phyloP scores from a whole-genome alignment of 2,888 invertebrate species.

The Asteroscopus sphinx region DNA sequence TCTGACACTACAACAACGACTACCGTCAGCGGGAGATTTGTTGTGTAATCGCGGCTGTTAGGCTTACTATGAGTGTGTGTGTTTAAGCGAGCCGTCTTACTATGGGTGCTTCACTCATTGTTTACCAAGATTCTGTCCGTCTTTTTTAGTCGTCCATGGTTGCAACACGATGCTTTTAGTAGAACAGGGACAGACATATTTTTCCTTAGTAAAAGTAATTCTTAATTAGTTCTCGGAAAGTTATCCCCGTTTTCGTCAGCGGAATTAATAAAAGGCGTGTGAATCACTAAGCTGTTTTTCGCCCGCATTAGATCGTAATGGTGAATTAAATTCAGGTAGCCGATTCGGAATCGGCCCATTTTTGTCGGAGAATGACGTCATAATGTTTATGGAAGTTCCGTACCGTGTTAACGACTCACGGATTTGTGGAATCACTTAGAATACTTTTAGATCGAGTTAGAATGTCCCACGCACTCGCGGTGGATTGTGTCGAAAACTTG shows the following conservation, averaged over 20 bases:
- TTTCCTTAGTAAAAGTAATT: slow-evolving; percentile 63
- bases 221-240: slow-evolving; percentile 71
- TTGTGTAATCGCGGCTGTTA: too few relatives aligned
- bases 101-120: too few relatives aligned
- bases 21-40: too few relatives aligned
- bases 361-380: slow-evolving; percentile 31
- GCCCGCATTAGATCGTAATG: slow-evolving; percentile 38
- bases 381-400: slow-evolving; percentile 24
- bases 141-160: too few relatives aligned
- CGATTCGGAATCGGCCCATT: slow-evolving; percentile 24
- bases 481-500: slow-evolving; percentile 6
- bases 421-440: slow-evolving; percentile 44
- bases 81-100: too few relatives aligned
- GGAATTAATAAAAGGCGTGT: slow-evolving; percentile 50
- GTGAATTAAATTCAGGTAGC: slow-evolving; percentile 52
- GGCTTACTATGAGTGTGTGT: too few relatives aligned
- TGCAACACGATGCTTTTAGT: slow-evolving; percentile 65
- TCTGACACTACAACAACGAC: too few relatives aligned
- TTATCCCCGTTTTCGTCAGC: slow-evolving; percentile 47
- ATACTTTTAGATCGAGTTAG: slow-evolving; percentile 27
- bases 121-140: too few relatives aligned
- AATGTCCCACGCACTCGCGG: slow-evolving; percentile 23
- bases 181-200: slow-evolving; percentile 54
- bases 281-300: slow-evolving; percentile 53
- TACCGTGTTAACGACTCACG: slow-evolving; percentile 36